Conservation (phyloP, 2,797 vertebrate species). For the Danio jaintianensis region DNA sequence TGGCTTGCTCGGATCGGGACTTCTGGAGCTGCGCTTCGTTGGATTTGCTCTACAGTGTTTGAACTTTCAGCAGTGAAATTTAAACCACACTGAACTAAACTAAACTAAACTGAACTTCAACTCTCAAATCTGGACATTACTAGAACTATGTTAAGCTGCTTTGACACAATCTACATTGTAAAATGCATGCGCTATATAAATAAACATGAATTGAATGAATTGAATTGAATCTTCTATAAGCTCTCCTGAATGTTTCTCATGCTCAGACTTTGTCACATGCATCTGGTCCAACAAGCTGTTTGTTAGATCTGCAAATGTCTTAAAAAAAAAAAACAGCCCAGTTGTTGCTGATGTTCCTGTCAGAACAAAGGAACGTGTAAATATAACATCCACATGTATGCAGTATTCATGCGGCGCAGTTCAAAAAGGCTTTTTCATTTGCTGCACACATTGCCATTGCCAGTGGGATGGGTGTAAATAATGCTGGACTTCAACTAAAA, state of each 20-base stretch:
- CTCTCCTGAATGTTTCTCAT: conserved; percentile 37
- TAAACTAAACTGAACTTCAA: too few species aligned
- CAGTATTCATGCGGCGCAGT: conserved; percentile 70
- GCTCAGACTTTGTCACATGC: conserved; percentile 50
- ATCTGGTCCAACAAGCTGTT: conserved; percentile 63
- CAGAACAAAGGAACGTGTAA: conserved; percentile 68
- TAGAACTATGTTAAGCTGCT: too few species aligned
- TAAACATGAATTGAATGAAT: too few species aligned
- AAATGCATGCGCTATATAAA: too few species aligned
- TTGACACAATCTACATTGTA: too few species aligned
- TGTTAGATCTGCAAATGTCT: conserved; percentile 69
- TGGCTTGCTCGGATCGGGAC: too few species aligned
- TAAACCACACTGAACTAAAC: too few species aligned
- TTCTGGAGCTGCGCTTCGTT: too few species aligned
- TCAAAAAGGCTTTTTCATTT: conserved; percentile 65
- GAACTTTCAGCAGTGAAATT: too few species aligned
- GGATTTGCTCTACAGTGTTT: too few species aligned
- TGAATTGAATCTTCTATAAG: conserved; percentile 51
- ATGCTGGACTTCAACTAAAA: conserved; percentile 58
- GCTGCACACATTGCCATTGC: conserved; percentile 46
- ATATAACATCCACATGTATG: conserved; percentile 68
- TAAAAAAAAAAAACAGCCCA: conserved; percentile 69
- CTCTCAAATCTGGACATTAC: too few species aligned
- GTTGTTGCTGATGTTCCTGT: conserved; percentile 70
- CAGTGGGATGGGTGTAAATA: background rate